Base-by-base conservation (phyloP, 2,113 vertebrate genomes). In the Crotalus tigris region DNA sequence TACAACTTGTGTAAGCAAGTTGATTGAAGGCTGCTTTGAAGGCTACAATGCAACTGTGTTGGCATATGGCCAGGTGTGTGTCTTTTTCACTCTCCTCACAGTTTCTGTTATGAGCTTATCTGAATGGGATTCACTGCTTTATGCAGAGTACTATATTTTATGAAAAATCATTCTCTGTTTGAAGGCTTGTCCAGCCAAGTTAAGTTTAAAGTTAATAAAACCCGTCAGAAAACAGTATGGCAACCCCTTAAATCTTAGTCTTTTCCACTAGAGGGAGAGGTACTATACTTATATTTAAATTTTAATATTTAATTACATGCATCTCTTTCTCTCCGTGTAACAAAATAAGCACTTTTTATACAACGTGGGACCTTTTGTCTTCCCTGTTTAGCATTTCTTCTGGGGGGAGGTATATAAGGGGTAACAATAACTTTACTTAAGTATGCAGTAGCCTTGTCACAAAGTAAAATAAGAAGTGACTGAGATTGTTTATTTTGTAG, bases 31-130 rank as follows among this genome's bases (percentile, higher is more conserved):
- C 95, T 99, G 99, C 97, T 98, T 99, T 0, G 98, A 99, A 88
- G 99, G 99, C 93, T 99, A 99, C 97, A 99, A 99, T 11, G 99
- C 99, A 94, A 99, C 99, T 0, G 99, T 99, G 88, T 98, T 99
- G 92, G 99, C 99, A 0, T 99, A 99, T 0, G 99, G 99, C 39
- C 99, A 99, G 98, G 99, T 99, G 95, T 2, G 33, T 39, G 21
- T 3, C 1, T 49, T 64, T 0, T 46, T 0, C 0, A 3, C 9
- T 0, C 6, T 89, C 53, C 29, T 90, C 39, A 85, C 29, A 53
- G 13, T 21, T 29, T 69, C 57, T 90, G 19, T 24, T 49, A 23
- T 44, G 15, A 87, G 44, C 9, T 13, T 9, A 44, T 55, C 24
- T n/a, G 13, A 69, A 29, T 87, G 4, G 21, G 26, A 51, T 58